These are phyloP conservation scores for Oryzias curvinotus DNA, from an alignment of 2,113 vertebrate genomes.

Conservation along the genomic window DNA sequence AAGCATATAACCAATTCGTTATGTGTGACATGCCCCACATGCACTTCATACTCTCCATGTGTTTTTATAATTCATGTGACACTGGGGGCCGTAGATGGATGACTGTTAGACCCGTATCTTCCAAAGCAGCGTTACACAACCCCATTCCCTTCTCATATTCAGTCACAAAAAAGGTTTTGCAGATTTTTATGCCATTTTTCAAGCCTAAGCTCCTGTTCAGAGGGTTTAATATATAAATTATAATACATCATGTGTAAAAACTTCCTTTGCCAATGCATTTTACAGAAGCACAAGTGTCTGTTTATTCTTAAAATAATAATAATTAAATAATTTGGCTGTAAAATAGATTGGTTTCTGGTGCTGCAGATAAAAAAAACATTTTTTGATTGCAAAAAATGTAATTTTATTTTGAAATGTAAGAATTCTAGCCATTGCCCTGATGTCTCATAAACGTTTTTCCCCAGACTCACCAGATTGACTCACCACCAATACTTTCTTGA, in stretches of 20 bases:
- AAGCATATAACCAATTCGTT: constrained; percentile 34
- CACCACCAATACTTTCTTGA: constrained; percentile 16
- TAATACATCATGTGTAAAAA: too few relatives aligned
- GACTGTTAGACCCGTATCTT: constrained; percentile 30
- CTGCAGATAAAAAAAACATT: too few relatives aligned
- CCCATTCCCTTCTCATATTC: constrained; percentile 6
- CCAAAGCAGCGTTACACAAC: constrained; percentile 30
- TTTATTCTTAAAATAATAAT: not conserved
- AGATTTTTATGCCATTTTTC: not conserved
- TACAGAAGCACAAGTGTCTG: not conserved
- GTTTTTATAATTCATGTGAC: constrained; percentile 55
- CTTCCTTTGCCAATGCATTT: too few relatives aligned
- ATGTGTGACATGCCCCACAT: constrained; percentile 35
- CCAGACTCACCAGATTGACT: constrained; percentile 42
- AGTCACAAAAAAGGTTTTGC: not conserved
- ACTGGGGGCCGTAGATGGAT: constrained; percentile 56
- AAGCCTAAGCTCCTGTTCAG: too few relatives aligned
- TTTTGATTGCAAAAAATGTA: not conserved
- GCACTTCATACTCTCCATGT: constrained; percentile 25
- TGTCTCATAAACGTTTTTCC: constrained; percentile 9
- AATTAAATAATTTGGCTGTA: not conserved
- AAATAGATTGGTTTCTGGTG: not conserved
- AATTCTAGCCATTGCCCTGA: constrained; percentile 11
- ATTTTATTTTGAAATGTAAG: constrained; percentile 8
- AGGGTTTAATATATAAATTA: too few relatives aligned